Evolutionary conservation across 2,797 vertebrate species (phyloP).

Genomic region (Chiropotes sagulatus): DNA sequence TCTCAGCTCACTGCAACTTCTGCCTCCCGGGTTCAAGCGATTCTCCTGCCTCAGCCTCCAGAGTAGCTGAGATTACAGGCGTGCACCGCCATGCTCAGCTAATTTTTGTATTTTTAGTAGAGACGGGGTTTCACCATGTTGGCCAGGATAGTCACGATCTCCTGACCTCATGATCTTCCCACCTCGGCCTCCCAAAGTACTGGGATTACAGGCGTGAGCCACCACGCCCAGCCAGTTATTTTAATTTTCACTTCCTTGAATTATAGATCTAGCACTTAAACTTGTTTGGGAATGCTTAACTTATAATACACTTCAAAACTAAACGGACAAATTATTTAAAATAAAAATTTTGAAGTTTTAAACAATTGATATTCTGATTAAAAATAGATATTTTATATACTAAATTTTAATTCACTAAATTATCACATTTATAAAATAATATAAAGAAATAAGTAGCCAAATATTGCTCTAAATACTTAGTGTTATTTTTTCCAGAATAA

Average conservation of each 20-base stretch:
- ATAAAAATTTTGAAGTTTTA: conserved; percentile 45
- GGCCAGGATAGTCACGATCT: too few species aligned
- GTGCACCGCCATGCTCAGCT: background rate
- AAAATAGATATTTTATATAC: conserved; percentile 39
- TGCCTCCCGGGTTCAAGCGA: background rate
- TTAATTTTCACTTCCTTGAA: conserved; percentile 19
- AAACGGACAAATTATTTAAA: conserved; percentile 31
- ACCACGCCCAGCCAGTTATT: background rate
- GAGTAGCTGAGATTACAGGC: background rate
- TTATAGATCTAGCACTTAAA: background rate
- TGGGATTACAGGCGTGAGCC: background rate
- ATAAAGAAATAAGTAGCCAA: conserved; percentile 28
- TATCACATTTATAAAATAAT: conserved; percentile 36
- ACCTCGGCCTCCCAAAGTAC: background rate
- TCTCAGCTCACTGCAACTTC: background rate
- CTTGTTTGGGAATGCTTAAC: conserved; percentile 30
- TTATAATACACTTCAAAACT: conserved; percentile 41
- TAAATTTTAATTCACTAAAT: conserved; percentile 44
- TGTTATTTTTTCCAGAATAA: background rate
- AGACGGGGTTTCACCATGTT: background rate
- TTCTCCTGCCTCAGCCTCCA: background rate
- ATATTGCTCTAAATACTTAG: conserved; percentile 38
- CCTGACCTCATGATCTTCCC: background rate
- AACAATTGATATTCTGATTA: conserved; percentile 32
- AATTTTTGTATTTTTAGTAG: background rate